Base-by-base conservation (phyloP, 92 coral and sea anemone species). In the Hydrozoanthus gracilis region DNA sequence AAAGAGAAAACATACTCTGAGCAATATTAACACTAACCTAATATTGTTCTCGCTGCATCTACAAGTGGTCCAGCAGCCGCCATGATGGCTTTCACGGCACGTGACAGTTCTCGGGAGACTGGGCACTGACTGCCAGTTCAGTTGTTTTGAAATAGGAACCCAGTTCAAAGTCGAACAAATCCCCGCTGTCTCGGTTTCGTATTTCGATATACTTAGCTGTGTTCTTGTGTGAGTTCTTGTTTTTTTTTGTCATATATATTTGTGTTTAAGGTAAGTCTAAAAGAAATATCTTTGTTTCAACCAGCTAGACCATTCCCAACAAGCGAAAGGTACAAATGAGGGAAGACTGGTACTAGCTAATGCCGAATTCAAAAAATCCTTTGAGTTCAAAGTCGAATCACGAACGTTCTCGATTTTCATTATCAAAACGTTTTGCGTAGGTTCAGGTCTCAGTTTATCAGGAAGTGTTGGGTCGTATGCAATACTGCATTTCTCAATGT, bases 11-110 rank as follows among this genome's bases (percentile, higher is more conserved):
- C 8, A 18, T n/a, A 14, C 18, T 64, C 69, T 14, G 45, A 71
- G 27, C 18, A 14, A 18, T 16, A 73, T 10, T 51, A 54, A n/a
- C 61, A 80, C 85, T 80, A 13, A 80, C 85, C 74, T 8, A 80
- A 65, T 64, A 80, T 61, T 44, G 85, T 44, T n/a, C 73, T 80
- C 5, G 85, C 85, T 47, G 85, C 85, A 65, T 80, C 74, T 45
- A 80, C 85, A 27, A 80, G 51, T 16, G 85, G 61, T 10, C 85
- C 85, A 7, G 49, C 44, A 8, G 85, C 60, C 85, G 85, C 85
- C 85, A 80, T 80, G 11, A 64, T 80, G 74, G 73, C 64, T 48
- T 44, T 44, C 52, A 67, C 39, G 17, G 46, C 44, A 65, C 85
- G 85, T 51, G 82, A 74, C 18, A 52, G 5, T n/a, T 54, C 50